Conservation (phyloP, 1,140 invertebrate species). For the Drosophila nikananu region DNA sequence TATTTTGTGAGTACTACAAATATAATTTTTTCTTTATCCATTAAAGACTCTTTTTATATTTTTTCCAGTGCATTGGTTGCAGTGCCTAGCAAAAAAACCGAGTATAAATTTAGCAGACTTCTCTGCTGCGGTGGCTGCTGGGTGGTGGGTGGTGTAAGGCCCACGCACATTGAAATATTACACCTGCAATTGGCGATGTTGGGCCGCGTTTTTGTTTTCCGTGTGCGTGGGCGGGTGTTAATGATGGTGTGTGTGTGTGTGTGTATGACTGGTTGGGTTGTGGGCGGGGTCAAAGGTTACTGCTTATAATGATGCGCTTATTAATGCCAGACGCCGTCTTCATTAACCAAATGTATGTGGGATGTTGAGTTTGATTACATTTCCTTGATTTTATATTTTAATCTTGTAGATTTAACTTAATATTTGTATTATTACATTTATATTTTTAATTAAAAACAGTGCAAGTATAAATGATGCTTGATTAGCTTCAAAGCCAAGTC, state of each 20-base stretch:
- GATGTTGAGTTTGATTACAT: slow-evolving; percentile 4
- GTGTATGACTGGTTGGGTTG: slow-evolving; percentile 15
- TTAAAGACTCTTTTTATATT: not conserved
- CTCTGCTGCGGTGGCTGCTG: not conserved
- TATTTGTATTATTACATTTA: not conserved
- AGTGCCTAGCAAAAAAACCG: slow-evolving; percentile 59
- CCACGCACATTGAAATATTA: slow-evolving; percentile 76
- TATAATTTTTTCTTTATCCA: no score
- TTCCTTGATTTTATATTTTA: not conserved
- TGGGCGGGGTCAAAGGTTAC: slow-evolving; percentile 22
- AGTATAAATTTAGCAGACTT: slow-evolving; percentile 67
- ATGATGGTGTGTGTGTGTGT: slow-evolving; percentile 45
- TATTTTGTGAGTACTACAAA: no score
- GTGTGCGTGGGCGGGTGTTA: slow-evolving; percentile 38
- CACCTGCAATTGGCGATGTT: slow-evolving; percentile 75
- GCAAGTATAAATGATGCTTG: no score
- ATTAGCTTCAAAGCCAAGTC: no score
- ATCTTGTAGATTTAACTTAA: slow-evolving; percentile 2
- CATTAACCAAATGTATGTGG: slow-evolving; percentile 57
- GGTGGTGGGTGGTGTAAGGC: slow-evolving; percentile 1
- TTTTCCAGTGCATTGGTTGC: slow-evolving; percentile 60
- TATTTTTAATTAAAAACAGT: not conserved
- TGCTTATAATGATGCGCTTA: slow-evolving; percentile 64
- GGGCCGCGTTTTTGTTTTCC: slow-evolving; percentile 47
- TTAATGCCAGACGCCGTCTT: slow-evolving; percentile 68